These are phyloP conservation scores for Amyelois transitella DNA, from an alignment of 1,140 invertebrate species.

Conservation along the genomic window DNA sequence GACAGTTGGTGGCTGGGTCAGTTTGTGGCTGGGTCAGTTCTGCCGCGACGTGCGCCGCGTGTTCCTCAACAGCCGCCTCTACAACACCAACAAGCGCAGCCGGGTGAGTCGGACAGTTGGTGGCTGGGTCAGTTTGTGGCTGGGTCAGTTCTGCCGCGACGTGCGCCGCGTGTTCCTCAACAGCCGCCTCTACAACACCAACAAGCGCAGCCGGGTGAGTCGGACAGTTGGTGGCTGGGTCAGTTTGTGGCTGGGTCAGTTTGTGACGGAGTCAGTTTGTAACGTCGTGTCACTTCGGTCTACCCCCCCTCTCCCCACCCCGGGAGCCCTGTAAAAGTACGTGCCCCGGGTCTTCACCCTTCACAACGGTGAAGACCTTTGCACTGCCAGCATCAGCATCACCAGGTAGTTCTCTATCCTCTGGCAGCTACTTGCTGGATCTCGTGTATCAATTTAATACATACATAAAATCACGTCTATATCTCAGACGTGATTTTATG, in stretches of 20 bases:
- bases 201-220: conserved; percentile 82
- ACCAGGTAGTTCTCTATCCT: no score
- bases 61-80: neutral
- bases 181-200: conserved; percentile 92
- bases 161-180: conserved; percentile 91
- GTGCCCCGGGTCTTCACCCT: neutral
- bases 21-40: neutral
- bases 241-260: no score
- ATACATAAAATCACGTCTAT: no score
- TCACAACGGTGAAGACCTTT: no score
- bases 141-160: conserved; percentile 86
- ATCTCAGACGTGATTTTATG: no score
- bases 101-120: neutral
- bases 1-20: neutral
- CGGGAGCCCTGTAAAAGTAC: no score
- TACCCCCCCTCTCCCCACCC: no score
- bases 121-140: neutral
- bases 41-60: neutral
- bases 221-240: no score
- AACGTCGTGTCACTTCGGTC: neutral
- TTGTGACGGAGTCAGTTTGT: no score
- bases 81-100: neutral
- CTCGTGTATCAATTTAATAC: no score
- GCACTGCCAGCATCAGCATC: no score
- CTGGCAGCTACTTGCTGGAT: no score